These are phyloP conservation scores for Colletes gigas DNA, from an alignment of 1,140 invertebrate genomes.

Conservation along the genomic window DNA sequence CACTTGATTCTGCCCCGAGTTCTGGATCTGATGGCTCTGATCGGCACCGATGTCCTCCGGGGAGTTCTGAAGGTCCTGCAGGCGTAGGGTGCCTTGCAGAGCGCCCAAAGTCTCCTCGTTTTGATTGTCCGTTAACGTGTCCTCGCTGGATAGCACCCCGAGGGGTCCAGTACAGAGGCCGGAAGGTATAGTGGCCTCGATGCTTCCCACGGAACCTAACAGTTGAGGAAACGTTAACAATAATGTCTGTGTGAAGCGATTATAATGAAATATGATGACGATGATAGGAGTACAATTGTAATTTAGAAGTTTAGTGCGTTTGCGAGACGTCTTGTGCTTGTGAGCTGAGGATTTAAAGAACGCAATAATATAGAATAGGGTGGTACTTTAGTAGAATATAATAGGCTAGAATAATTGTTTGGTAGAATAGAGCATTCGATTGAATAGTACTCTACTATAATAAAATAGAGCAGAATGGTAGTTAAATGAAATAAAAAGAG, in stretches of 20 bases:
- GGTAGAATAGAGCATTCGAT: too few relatives aligned
- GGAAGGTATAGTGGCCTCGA: slow-evolving; percentile 79
- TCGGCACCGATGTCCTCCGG: slow-evolving; percentile 72
- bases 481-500: too few relatives aligned
- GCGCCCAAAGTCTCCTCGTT: slow-evolving; percentile 71
- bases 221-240: background rate
- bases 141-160: slow-evolving; percentile 73
- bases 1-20: slow-evolving; percentile 72
- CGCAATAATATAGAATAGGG: too few relatives aligned
- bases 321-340: too few relatives aligned
- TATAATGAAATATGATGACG: background rate
- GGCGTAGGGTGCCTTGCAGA: slow-evolving; percentile 72
- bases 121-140: slow-evolving; percentile 69
- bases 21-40: slow-evolving; percentile 73
- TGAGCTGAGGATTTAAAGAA: too few relatives aligned
- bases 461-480: too few relatives aligned
- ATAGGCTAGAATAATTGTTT: too few relatives aligned
- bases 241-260: background rate
- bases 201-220: slow-evolving; percentile 77
- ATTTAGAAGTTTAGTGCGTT: too few relatives aligned
- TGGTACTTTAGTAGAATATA: too few relatives aligned
- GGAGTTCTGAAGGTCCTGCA: slow-evolving; percentile 76
- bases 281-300: too few relatives aligned
- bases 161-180: slow-evolving; percentile 75
- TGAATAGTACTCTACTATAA: too few relatives aligned